These are phyloP conservation scores for Clarias gariepinus DNA, from an alignment of 2,113 vertebrate species.

Conservation along the genomic window DNA sequence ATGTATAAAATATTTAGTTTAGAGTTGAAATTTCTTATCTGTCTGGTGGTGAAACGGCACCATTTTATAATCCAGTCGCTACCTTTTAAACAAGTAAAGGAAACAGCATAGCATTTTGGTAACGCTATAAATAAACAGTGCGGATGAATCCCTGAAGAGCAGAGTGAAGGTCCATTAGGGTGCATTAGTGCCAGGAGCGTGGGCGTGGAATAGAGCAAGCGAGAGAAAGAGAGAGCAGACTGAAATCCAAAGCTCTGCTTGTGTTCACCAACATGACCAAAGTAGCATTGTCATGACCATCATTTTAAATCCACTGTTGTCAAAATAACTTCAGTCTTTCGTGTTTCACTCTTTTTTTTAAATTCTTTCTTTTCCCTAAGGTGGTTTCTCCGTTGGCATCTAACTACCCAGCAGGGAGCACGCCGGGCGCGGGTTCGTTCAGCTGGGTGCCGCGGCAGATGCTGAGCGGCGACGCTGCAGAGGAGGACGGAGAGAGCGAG, in stretches of 20 bases:
- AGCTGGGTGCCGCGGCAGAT: slow-evolving; percentile 81
- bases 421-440: slow-evolving; percentile 64
- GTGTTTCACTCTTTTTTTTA: neutral
- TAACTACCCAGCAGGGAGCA: slow-evolving; percentile 68
- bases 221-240: no score
- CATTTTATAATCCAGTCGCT: neutral
- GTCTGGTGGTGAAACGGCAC: neutral
- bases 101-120: neutral
- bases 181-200: neutral
- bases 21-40: neutral
- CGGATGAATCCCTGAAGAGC: neutral
- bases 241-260: neutral
- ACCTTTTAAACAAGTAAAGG: neutral
- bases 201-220: neutral
- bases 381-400: slow-evolving; percentile 69
- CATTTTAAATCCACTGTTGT: neutral
- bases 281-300: neutral
- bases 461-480: slow-evolving; percentile 76
- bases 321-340: neutral
- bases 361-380: slow-evolving; percentile 55
- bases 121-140: slow-evolving; percentile 1
- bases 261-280: neutral
- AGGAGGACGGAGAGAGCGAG: slow-evolving; percentile 77
- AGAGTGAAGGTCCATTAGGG: neutral
- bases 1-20: neutral